phyloP scores from a whole-genome alignment of 2,113 vertebrate species.

The Equus przewalskii region DNA sequence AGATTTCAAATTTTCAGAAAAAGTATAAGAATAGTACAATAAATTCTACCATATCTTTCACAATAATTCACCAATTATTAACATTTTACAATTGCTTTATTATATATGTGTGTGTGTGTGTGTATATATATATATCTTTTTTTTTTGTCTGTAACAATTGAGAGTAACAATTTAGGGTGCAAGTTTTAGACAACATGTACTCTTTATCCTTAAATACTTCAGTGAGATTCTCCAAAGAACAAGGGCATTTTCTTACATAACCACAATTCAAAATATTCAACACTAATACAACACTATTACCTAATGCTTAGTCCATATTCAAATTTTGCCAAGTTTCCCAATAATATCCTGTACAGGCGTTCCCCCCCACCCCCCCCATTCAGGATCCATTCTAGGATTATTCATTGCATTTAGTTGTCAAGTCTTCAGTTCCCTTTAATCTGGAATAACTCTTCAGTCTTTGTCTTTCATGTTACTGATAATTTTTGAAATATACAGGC shows the following conservation, averaged over 20 bases:
- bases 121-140: not conserved
- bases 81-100: not conserved
- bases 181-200: not conserved
- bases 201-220: not conserved
- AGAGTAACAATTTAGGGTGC: not conserved
- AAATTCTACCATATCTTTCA: not conserved
- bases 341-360: not conserved
- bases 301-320: not conserved
- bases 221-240: slow-evolving; percentile 10
- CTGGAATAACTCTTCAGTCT: not conserved
- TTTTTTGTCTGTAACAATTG: not conserved
- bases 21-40: not conserved
- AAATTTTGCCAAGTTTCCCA: not conserved
- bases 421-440: not conserved
- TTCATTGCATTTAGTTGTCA: not conserved
- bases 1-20: slow-evolving; percentile 7
- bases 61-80: not conserved
- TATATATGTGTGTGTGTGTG: no score
- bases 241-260: not conserved
- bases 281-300: not conserved
- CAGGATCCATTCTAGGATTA: not conserved
- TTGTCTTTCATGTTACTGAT: not conserved
- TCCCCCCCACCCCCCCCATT: no score
- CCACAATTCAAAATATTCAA: not conserved
- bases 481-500: not conserved